Evolutionary conservation across 2,113 vertebrate species (phyloP).

Genomic region (Rhinopomastus cyanomelas): DNA sequence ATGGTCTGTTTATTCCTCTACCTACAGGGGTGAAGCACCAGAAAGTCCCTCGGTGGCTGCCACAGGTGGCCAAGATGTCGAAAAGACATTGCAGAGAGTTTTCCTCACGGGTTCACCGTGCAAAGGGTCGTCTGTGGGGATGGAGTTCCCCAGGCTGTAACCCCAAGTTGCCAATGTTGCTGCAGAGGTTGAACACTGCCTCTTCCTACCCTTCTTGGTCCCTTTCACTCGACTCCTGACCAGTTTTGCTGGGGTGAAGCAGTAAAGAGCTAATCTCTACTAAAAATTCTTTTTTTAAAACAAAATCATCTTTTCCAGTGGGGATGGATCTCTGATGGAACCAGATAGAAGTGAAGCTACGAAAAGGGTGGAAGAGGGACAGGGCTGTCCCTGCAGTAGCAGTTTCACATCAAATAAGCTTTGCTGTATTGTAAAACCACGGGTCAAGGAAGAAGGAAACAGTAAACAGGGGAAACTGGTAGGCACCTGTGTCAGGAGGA

Average conservation of each 20-base stretch:
- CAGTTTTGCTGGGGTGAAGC: not conserved
- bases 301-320: not conserved
- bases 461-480: not conserved
- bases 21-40: not conserved
- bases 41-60: not conserved
- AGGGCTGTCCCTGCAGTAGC: not conserved
- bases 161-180: not conserved
- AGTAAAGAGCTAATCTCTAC: not conserved
- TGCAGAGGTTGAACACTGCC: too few relatives aligned
- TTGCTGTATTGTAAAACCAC: not conserved
- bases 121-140: not conserved
- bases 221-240: not conserved
- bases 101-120: not conserved
- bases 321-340: not conserved
- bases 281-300: not conserved
- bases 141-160: fast-evolving
- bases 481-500: not conserved
- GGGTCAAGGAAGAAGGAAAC: not conserved
- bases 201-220: not conserved
- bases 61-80: not conserved
- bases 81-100: fast-evolving
- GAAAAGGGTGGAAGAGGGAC: not conserved
- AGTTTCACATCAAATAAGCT: not conserved
- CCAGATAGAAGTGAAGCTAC: not conserved
- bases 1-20: not conserved